These are phyloP conservation scores for Parapristionchus giblindavisi DNA, from an alignment of 2,888 invertebrate species.

Conservation along the genomic window DNA sequence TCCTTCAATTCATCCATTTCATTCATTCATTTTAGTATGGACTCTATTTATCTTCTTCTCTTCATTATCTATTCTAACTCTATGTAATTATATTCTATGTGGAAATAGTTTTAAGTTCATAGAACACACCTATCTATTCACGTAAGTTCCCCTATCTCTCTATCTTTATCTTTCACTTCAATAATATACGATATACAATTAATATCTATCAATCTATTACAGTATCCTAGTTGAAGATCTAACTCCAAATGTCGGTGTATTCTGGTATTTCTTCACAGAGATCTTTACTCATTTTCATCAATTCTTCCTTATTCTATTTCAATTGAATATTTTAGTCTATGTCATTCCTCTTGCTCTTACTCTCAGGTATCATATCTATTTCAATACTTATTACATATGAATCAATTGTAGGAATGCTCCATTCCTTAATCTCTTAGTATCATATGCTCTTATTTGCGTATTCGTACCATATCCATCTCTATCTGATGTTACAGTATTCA, in stretches of 20 bases:
- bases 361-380: conserved; percentile 69
- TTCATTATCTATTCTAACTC: neutral
- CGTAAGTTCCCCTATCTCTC: neutral
- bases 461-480: conserved; percentile 97
- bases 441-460: conserved; percentile 79
- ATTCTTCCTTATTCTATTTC: conserved; percentile 94
- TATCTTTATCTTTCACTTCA: too few relatives aligned
- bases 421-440: conserved; percentile 72
- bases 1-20: neutral
- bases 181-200: too few relatives aligned
- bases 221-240: conserved; percentile 84
- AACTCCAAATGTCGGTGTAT: conserved; percentile 94
- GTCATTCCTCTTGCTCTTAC: conserved; percentile 80
- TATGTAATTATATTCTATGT: neutral
- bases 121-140: conserved; percentile 17
- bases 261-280: conserved; percentile 99
- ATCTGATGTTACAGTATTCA: conserved; percentile 90
- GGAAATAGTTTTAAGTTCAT: conserved; percentile 15
- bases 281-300: conserved; percentile 98
- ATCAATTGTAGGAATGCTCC: conserved; percentile 70
- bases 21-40: neutral
- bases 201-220: conserved; percentile 11
- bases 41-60: neutral
- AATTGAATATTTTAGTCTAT: conserved; percentile 92
- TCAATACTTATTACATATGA: neutral